Evolutionary conservation across 1,140 invertebrate genomes (phyloP), one percentile per base, ranked within the genome.

Genomic region (Drosophila varians): DNA sequence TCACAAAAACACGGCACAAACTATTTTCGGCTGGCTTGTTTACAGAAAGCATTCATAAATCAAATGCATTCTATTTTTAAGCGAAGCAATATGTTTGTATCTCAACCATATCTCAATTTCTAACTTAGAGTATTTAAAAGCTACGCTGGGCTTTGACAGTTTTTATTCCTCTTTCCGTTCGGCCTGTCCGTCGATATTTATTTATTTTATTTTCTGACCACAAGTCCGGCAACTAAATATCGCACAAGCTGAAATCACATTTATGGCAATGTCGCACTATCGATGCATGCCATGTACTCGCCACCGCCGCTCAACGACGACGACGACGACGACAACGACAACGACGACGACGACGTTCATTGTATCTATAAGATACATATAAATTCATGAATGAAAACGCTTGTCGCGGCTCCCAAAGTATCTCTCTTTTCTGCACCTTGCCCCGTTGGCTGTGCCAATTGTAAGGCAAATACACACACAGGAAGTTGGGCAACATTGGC

Each of bases 331-430:
- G 40, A 3, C 42, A 38, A 45, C 65, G 71, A 58, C 51, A n/a
- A n/a, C 21, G 21, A 2, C 21, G 40, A 3, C 42, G 42, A 45
- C 65, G 71, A 58, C 51, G 64, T 25, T 51, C 70, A 66, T 78
- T 86, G 80, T 84, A 72, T 84, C 77, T 80, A 52, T 62, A 60
- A 52, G 68, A 49, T 79, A 74, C 60, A 78, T 73, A 84, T 74
- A 55, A 86, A 87, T 86, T 86, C 82, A 86, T 86, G 80, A 86
- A 86, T 86, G 80, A 86, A 86, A 87, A 70, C 61, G 80, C 55
- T 65, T 51, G 49, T 55, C 56, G 54, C 7, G 11, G n/a, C 5
- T 18, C 42, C 9, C 14, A n/a, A n/a, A n/a, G 21, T 38, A 8
- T 12, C 18, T 26, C 18, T 16, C 38, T 11, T 5, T 2, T n/a